Evolutionary conservation across 2,113 vertebrate species (phyloP).

Genomic region (Tonatia bakeri): DNA sequence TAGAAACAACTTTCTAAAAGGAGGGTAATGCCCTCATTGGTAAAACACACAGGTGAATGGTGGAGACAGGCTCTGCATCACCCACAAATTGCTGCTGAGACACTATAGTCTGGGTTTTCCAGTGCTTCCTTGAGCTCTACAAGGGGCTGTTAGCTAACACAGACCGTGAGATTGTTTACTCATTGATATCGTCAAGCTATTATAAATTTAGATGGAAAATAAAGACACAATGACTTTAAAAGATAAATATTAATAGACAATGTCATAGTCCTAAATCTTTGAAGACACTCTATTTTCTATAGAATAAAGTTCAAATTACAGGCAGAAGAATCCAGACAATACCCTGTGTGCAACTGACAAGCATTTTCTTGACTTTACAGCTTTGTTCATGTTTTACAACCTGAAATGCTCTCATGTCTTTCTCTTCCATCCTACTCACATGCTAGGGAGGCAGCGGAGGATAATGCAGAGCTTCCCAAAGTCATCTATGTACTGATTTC

Average conservation of each 20-base stretch:
- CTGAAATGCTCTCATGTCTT: background rate
- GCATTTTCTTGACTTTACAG: background rate
- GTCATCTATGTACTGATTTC: background rate
- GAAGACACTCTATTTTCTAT: background rate
- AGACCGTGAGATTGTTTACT: constrained; percentile 69
- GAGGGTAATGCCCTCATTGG: constrained; percentile 73
- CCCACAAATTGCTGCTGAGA: constrained; percentile 47
- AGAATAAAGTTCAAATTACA: background rate
- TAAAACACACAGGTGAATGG: constrained; percentile 65
- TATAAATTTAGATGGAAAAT: constrained; percentile 73
- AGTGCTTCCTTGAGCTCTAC: constrained; percentile 48
- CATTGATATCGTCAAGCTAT: constrained; percentile 70
- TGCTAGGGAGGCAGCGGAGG: accelerated
- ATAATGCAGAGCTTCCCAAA: background rate
- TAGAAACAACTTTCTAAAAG: constrained; percentile 71
- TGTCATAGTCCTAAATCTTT: background rate
- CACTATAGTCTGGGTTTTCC: constrained; percentile 34
- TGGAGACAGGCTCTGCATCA: constrained; percentile 61
- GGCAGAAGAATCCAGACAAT: background rate
- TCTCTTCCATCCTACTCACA: background rate
- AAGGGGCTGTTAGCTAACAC: constrained; percentile 66
- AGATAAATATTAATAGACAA: background rate
- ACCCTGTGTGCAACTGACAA: background rate
- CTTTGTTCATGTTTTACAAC: background rate
- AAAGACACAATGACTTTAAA: constrained; percentile 53